These are phyloP conservation scores for Pseudopipra pipra DNA, from an alignment of 2,113 vertebrate genomes.

Conservation along the genomic window DNA sequence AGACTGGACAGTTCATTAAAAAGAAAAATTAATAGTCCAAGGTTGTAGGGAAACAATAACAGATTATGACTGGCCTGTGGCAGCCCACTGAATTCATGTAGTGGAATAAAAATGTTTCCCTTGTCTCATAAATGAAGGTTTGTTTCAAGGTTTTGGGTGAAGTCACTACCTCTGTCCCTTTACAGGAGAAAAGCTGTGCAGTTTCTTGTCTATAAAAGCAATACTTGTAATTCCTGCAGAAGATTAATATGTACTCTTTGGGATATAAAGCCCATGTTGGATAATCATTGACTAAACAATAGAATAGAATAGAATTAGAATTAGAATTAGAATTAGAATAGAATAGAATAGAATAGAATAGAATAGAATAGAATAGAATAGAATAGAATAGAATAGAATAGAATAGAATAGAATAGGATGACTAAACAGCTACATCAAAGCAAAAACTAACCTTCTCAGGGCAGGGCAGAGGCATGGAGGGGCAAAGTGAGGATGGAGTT, in stretches of 20 bases:
- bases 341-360: background rate
- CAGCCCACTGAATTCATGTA: conserved; percentile 34
- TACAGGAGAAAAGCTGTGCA: background rate
- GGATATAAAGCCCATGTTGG: background rate
- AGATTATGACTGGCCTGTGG: conserved; percentile 71
- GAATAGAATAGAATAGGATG: background rate
- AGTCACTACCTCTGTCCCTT: background rate
- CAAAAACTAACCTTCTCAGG: background rate
- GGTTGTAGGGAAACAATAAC: conserved; percentile 74
- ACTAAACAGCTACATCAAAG: background rate
- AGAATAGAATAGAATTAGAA: background rate
- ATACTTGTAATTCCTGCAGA: background rate
- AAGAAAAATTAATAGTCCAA: conserved; percentile 80
- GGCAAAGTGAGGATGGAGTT: background rate
- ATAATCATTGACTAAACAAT: background rate
- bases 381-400: background rate
- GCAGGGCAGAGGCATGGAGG: background rate
- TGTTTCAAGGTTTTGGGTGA: conserved; percentile 35
- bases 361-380: background rate
- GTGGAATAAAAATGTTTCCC: conserved; percentile 45
- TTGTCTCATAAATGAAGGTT: conserved; percentile 37
- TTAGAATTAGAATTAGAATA: too few relatives aligned
- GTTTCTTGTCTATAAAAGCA: background rate
- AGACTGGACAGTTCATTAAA: conserved; percentile 79
- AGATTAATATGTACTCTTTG: background rate